Percentiles rank a stretch among this genome's conserved stretches.
phyloP scores from a whole-genome alignment of 2,888 invertebrate genomes.

The Chalcosyrphus nemorum region DNA sequence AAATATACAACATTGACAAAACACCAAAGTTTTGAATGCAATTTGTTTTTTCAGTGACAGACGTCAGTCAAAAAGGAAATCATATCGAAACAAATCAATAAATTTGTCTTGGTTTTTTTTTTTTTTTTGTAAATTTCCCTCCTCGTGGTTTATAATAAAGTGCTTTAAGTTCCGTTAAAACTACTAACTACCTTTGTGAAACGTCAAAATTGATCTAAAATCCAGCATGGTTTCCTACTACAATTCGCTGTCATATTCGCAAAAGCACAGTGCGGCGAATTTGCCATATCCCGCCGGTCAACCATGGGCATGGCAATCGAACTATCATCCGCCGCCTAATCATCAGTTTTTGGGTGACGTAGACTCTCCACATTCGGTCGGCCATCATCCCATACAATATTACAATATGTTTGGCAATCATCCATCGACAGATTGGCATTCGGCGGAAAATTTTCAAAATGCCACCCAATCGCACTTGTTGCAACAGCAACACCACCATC shows the following conservation, averaged over 20 bases:
- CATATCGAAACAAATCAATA: not conserved
- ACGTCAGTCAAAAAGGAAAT: constrained; percentile 17
- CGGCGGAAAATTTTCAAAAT: constrained; percentile 79
- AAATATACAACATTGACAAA: constrained; percentile 22
- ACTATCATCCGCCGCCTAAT: constrained; percentile 82
- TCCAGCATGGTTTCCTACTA: constrained; percentile 88
- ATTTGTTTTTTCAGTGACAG: constrained; percentile 26
- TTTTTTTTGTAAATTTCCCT: too few relatives aligned
- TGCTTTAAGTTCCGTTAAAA: too few relatives aligned
- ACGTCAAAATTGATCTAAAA: constrained; percentile 71
- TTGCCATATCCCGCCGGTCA: constrained; percentile 83
- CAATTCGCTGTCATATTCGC: constrained; percentile 86
- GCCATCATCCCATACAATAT: constrained; percentile 81
- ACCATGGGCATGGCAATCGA: constrained; percentile 82
- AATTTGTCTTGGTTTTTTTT: too few relatives aligned
- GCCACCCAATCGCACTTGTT: constrained; percentile 77
- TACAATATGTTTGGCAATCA: constrained; percentile 83
- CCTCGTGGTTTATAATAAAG: constrained; percentile 10
- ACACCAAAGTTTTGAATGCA: not conserved
- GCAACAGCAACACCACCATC: constrained; percentile 76
- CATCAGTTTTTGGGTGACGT: constrained; percentile 82
- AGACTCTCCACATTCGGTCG: constrained; percentile 81
- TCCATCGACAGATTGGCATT: constrained; percentile 80
- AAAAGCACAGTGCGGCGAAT: constrained; percentile 84
- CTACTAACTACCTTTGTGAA: constrained; percentile 43